phyloP scores from a whole-genome alignment of 2,888 invertebrate genomes.

The Hirtodrosophila confusa region DNA sequence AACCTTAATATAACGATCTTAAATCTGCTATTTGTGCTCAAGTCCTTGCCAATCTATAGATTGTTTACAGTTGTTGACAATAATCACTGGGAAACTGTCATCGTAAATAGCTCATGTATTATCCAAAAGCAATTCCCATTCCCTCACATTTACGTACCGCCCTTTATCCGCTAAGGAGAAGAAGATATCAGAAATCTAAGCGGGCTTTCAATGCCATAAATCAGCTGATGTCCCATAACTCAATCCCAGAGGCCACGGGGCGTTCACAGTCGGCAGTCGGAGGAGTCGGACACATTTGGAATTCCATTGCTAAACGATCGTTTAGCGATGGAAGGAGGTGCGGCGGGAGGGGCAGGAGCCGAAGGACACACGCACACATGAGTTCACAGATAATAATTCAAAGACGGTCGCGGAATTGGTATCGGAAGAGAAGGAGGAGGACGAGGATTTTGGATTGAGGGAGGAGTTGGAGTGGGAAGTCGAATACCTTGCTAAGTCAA shows the following conservation, averaged over 20 bases:
- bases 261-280: background rate
- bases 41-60: background rate
- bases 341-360: conserved; percentile 7
- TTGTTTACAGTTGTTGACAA: conserved; percentile 1
- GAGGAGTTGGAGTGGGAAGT: conserved; percentile 3
- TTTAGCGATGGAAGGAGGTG: conserved; percentile 44
- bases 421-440: background rate
- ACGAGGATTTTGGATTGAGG: background rate
- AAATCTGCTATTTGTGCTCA: too few species aligned
- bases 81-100: conserved; percentile 1
- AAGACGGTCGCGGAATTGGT: background rate
- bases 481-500: conserved; percentile 41
- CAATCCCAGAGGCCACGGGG: conserved; percentile 12
- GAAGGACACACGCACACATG: conserved; percentile 53
- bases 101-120: conserved; percentile 8
- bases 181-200: conserved; percentile 52
- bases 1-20: too few species aligned
- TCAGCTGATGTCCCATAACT: conserved; percentile 66
- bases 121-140: conserved; percentile 2
- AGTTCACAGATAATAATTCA: conserved; percentile 55
- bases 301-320: conserved; percentile 66
- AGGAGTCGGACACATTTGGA: conserved; percentile 15
- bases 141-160: too few species aligned
- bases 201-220: conserved; percentile 61
- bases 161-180: conserved; percentile 24